Percentiles rank a stretch among this genome's conserved stretches.
phyloP scores from a whole-genome alignment of 2,113 vertebrate species.

The Numenius arquata region DNA sequence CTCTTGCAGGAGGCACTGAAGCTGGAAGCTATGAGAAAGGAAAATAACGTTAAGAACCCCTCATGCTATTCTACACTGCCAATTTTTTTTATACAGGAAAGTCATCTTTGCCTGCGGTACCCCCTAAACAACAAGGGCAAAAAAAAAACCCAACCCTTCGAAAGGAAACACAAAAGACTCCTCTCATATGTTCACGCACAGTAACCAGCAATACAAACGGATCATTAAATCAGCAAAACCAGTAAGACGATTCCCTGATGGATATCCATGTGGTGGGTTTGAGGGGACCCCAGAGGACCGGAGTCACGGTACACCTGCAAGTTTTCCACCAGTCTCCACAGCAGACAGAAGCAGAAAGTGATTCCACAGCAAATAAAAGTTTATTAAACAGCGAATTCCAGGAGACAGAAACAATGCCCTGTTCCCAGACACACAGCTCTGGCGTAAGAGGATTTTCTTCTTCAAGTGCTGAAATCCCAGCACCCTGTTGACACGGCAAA shows the following conservation, averaged over 20 bases:
- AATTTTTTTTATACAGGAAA: not conserved
- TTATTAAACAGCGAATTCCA: not conserved
- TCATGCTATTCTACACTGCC: not conserved
- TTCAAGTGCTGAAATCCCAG: not conserved
- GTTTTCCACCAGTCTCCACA: not conserved
- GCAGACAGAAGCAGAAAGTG: not conserved
- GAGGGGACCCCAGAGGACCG: not conserved
- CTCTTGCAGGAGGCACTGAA: not conserved
- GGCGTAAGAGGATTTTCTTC: not conserved
- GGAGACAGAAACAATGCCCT: not conserved
- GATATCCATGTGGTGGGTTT: not conserved
- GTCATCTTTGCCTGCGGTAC: not conserved
- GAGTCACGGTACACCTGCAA: not conserved
- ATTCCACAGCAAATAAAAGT: not conserved
- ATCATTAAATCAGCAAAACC: not conserved
- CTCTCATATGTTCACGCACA: not conserved
- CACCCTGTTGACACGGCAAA: not conserved
- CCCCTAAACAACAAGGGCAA: not conserved
- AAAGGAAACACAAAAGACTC: not conserved
- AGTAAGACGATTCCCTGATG: not conserved
- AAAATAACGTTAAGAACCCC: not conserved
- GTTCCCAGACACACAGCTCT: not conserved
- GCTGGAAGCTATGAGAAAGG: not conserved
- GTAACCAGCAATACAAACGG: fast-evolving
- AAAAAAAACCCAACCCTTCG: not conserved